A percentile compares a stretch with the other conserved stretches of the same genome.
phyloP scores from a whole-genome alignment of 2,797 vertebrate genomes.

The Falco rusticolus region DNA sequence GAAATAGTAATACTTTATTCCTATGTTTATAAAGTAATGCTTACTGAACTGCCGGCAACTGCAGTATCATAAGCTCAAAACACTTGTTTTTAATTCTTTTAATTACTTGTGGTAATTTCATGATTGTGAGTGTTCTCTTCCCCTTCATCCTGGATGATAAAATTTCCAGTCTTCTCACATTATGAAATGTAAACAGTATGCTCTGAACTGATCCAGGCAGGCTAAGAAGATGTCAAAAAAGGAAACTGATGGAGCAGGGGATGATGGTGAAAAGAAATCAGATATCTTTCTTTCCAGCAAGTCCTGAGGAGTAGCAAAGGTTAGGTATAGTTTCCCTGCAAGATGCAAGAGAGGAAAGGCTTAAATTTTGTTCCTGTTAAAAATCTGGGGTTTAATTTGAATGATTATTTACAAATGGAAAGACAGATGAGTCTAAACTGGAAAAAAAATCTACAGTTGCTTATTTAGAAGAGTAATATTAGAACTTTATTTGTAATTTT shows the following conservation, averaged over 20 bases:
- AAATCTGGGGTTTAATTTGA: neutral
- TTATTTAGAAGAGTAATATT: neutral
- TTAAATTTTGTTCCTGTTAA: neutral
- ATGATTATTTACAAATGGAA: neutral
- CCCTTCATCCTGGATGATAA: fast-evolving
- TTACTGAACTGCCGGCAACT: neutral
- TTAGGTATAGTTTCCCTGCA: neutral
- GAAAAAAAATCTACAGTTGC: neutral
- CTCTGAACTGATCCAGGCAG: neutral
- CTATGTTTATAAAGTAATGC: neutral
- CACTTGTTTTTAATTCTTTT: neutral
- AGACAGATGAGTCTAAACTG: neutral
- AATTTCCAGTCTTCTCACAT: neutral
- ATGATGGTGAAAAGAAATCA: neutral
- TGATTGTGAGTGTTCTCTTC: neutral
- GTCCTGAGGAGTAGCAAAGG: fast-evolving
- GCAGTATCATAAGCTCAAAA: neutral
- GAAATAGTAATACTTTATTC: neutral
- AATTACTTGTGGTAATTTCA: neutral
- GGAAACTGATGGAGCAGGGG: neutral
- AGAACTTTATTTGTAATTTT: neutral
- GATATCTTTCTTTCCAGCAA: neutral
- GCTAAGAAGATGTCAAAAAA: neutral
- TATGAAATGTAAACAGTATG: neutral
- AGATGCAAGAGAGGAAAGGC: neutral